Conservation (phyloP, 2,797 vertebrate species). For the Melanogrammus aeglefinus region DNA sequence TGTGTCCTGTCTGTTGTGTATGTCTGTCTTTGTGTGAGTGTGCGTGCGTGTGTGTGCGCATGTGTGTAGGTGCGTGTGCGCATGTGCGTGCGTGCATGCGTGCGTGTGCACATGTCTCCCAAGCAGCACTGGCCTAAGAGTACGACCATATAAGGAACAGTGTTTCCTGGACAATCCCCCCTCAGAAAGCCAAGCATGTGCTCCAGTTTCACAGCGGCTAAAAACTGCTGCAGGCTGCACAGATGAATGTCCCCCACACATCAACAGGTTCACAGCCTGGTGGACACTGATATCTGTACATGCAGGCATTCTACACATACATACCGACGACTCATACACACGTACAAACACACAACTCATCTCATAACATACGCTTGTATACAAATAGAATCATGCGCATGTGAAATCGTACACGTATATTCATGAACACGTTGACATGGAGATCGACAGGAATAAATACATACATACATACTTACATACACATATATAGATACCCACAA, state of each 20-base stretch:
- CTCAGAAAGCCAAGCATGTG: background rate
- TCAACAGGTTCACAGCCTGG: background rate
- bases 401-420: background rate
- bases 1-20: background rate
- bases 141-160: background rate
- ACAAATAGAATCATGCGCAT: too few species aligned
- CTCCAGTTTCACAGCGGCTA: slow-evolving; percentile 9
- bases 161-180: background rate
- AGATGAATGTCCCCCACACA: background rate
- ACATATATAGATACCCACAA: background rate
- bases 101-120: background rate
- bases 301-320: background rate
- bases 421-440: background rate
- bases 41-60: background rate
- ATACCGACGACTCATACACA: background rate
- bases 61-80: background rate
- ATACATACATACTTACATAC: background rate
- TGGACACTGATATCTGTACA: background rate
- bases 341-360: background rate
- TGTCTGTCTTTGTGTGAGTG: background rate
- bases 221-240: slow-evolving; percentile 8
- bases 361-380: too few species aligned
- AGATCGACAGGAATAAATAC: background rate
- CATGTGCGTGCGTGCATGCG: background rate
- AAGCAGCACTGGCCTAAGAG: background rate